Percentiles rank a stretch among this genome's conserved stretches.
These are phyloP conservation scores for Nasonovia ribisnigri DNA, from an alignment of 2,888 invertebrate species.

Conservation along the genomic window DNA sequence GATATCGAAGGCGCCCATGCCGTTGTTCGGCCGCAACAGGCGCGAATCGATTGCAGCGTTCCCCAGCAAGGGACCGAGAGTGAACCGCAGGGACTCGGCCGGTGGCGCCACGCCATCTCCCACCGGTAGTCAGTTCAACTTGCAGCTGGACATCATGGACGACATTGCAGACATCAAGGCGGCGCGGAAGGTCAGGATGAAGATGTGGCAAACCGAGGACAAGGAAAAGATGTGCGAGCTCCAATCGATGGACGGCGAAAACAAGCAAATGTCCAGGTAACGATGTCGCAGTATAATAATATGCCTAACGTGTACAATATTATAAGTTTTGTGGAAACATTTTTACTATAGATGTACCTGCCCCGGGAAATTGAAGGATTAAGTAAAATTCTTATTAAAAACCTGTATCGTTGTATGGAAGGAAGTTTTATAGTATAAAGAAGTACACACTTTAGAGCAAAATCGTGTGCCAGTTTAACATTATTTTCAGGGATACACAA, in stretches of 20 bases:
- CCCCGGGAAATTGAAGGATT: not conserved
- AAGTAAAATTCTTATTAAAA: not conserved
- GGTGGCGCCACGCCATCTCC: constrained; percentile 75
- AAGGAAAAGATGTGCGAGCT: constrained; percentile 85
- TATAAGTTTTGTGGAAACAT: not conserved
- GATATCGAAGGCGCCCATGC: constrained; percentile 84
- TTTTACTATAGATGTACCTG: not conserved
- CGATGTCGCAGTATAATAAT: not conserved
- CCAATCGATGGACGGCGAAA: constrained; percentile 79
- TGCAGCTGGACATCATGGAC: constrained; percentile 89
- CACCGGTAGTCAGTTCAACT: constrained; percentile 85
- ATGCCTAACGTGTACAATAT: not conserved
- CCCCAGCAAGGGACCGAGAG: constrained; percentile 73
- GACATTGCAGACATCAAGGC: constrained; percentile 78
- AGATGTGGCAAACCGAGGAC: constrained; percentile 86
- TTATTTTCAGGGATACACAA: not conserved
- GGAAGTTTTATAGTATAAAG: not conserved
- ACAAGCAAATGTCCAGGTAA: constrained; percentile 68
- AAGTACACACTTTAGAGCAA: not conserved
- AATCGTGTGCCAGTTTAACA: not conserved
- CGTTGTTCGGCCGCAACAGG: constrained; percentile 82
- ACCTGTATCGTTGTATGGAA: not conserved
- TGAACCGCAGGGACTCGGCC: constrained; percentile 71
- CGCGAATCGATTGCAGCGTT: constrained; percentile 87
- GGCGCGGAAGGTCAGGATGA: constrained; percentile 78